Conservation (phyloP, 2,113 vertebrate species). For the Corythoichthys haematopterus region DNA sequence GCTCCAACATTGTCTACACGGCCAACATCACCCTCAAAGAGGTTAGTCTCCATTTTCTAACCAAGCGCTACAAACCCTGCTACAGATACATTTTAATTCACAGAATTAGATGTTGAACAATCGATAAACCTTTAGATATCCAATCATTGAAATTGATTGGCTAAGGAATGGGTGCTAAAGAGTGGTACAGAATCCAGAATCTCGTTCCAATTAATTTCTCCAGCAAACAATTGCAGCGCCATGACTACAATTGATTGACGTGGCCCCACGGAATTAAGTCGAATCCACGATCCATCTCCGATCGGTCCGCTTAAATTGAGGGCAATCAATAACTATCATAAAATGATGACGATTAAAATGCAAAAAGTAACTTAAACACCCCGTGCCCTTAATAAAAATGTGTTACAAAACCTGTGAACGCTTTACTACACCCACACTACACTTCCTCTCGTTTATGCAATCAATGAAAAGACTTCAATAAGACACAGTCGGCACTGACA, state of each 20-base stretch:
- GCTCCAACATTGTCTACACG: conserved; percentile 88
- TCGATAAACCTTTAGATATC: too few relatives aligned
- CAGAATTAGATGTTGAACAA: too few relatives aligned
- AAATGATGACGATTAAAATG: neutral
- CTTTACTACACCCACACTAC: neutral
- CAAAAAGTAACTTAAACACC: neutral
- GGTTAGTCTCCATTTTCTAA: conserved; percentile 67
- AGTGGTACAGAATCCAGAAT: too few relatives aligned
- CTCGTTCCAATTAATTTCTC: too few relatives aligned
- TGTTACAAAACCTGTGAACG: neutral
- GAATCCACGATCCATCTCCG: too few relatives aligned
- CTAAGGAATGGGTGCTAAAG: too few relatives aligned
- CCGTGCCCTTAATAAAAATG: neutral
- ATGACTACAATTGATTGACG: neutral
- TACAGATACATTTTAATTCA: too few relatives aligned
- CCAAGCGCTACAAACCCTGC: too few relatives aligned
- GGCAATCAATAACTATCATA: conserved; percentile 1
- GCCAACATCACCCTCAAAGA: conserved; percentile 88
- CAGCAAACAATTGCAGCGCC: too few relatives aligned
- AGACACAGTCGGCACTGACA: conserved; percentile 11
- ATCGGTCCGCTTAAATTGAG: neutral
- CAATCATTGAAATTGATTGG: too few relatives aligned
- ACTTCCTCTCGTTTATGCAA: conserved; percentile 5
- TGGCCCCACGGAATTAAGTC: too few relatives aligned
- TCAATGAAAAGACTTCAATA: conserved; percentile 6